Base-by-base conservation (phyloP, 2,797 vertebrate genomes). In the Rhinella marina region DNA sequence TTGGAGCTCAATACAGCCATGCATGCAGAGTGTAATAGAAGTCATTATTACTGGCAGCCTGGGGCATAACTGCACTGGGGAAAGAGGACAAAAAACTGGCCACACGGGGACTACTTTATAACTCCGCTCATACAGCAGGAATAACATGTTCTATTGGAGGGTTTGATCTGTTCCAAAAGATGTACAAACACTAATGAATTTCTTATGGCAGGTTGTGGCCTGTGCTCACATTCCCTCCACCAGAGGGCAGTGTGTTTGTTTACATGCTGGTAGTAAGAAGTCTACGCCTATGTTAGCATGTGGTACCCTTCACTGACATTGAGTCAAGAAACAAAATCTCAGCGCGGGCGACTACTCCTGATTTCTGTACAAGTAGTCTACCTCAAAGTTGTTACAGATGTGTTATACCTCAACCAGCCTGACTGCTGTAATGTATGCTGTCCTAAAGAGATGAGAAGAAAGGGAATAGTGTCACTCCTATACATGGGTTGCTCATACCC, bases 291-390 rank as follows among this genome's bases (percentile, higher is more conserved):
- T 41, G 23, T 62, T 32, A 23, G 11, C 59, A 50, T 64, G 79
- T n/a, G 12, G 21, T 64, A 64, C 32, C 79, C 59, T 81, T 76
- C 73, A 52, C 73, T 76, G 73, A 76, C 73, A 76, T 76, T 52
- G 73, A 48, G 73, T 50, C 7, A 50, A 23, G 73, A 13, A 76
- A 50, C 21, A 12, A 72, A 72, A 72, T 72, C 68, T 68, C n/a
- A 27, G 25, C 21, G 10, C 7, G 11, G 14, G 0, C 0, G 70
- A 48, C 17, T 2, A 41, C 17, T 73, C 21, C 70, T 72, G 27
- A 19, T 17, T 3, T 16, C 13, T 32, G 27, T 25, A 62, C 5
- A n/a, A 8, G 61, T 1, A 62, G 61, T n/a, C 21, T 19, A 59
- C 10, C 52, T 14, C 52, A 54, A 59, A 59, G 57, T 16, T 19